phyloP scores from a whole-genome alignment of 2,797 vertebrate species.

The Rhinichthys osculus region DNA sequence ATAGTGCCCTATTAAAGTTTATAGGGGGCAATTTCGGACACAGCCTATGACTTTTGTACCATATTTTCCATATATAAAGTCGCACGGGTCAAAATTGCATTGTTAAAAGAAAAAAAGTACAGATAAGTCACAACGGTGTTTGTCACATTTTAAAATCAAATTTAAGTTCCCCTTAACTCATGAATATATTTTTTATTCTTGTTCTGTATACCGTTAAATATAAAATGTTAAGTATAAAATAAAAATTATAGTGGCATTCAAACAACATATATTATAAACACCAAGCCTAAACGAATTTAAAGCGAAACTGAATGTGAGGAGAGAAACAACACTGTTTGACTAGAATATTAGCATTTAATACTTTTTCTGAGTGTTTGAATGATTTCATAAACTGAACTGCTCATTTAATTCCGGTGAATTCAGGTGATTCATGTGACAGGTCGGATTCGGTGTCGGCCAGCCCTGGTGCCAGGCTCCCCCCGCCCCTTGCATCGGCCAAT shows the following conservation, averaged over 20 bases:
- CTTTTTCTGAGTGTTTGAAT: background rate
- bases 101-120: background rate
- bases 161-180: background rate
- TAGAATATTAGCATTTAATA: background rate
- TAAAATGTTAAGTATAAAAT: background rate
- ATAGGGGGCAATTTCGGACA: no score
- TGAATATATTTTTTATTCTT: no score
- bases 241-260: background rate
- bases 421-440: slow-evolving; percentile 93
- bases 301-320: background rate
- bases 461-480: slow-evolving; percentile 76
- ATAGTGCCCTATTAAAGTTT: no score
- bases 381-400: slow-evolving; percentile 18
- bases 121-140: background rate
- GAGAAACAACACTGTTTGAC: background rate
- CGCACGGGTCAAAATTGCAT: background rate
- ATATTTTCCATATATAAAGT: background rate
- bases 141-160: background rate
- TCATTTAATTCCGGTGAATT: slow-evolving; percentile 37
- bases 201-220: no score
- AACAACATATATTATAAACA: background rate
- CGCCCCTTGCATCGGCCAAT: slow-evolving; percentile 78
- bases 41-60: background rate
- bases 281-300: background rate
- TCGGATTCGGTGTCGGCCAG: slow-evolving; percentile 81